These are phyloP conservation scores for Sycophila texana DNA, from an alignment of 2,888 invertebrate species.

Conservation along the genomic window DNA sequence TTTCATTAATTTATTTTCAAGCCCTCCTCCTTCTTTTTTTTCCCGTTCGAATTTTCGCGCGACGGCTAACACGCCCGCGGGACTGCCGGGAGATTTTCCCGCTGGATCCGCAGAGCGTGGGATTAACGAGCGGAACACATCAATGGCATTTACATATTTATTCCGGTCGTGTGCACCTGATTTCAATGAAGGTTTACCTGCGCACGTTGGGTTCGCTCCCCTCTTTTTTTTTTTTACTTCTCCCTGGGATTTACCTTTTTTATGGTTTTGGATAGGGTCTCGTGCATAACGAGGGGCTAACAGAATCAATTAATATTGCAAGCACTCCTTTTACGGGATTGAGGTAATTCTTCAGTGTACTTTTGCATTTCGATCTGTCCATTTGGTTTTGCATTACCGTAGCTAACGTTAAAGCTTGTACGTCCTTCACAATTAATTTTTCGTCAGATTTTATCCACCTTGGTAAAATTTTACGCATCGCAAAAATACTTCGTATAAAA, in stretches of 20 bases:
- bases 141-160: slow-evolving; percentile 55
- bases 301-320: slow-evolving; percentile 33
- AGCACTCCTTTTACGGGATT: neutral
- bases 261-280: neutral
- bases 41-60: slow-evolving; percentile 38
- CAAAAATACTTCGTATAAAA: too few relatives aligned
- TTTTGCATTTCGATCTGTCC: too few relatives aligned
- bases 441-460: too few relatives aligned
- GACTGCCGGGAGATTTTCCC: slow-evolving; percentile 24
- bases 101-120: slow-evolving; percentile 30
- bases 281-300: neutral
- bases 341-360: too few relatives aligned
- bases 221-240: slow-evolving; percentile 2
- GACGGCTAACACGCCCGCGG: slow-evolving; percentile 12
- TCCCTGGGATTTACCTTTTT: slow-evolving; percentile 1
- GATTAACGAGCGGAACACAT: slow-evolving; percentile 47
- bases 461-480: too few relatives aligned
- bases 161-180: slow-evolving; percentile 36
- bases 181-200: slow-evolving; percentile 32
- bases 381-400: too few relatives aligned
- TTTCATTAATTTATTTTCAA: slow-evolving; percentile 34
- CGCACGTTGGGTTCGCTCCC: neutral
- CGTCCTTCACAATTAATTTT: too few relatives aligned
- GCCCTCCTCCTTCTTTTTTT: neutral
- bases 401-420: too few relatives aligned